These are phyloP conservation scores for Selenia dentaria DNA, from an alignment of 2,888 invertebrate species.

Conservation along the genomic window DNA sequence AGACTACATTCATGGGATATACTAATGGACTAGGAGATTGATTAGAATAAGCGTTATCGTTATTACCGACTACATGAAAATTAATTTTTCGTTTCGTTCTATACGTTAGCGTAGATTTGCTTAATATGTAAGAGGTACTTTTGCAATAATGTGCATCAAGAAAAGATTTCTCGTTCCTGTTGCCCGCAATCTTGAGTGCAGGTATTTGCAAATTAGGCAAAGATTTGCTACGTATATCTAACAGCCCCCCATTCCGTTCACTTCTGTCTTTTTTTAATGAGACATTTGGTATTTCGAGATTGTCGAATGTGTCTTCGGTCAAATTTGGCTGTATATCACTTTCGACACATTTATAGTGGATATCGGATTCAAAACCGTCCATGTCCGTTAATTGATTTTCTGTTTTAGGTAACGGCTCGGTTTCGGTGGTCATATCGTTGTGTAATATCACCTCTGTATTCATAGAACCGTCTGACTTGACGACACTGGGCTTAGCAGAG, in stretches of 20 bases:
- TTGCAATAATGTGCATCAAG: constrained; percentile 46
- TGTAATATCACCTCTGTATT: constrained; percentile 39
- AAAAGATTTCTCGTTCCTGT: constrained; percentile 40
- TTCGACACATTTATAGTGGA: constrained; percentile 40
- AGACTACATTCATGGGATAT: constrained; percentile 71
- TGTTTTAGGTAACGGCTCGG: constrained; percentile 43
- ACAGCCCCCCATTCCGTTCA: constrained; percentile 51
- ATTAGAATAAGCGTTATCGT: constrained; percentile 47
- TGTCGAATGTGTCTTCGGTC: constrained; percentile 56
- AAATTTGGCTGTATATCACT: constrained; percentile 47
- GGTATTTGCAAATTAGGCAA: constrained; percentile 56
- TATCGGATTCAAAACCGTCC: constrained; percentile 39
- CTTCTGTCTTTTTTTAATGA: constrained; percentile 63
- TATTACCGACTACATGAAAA: constrained; percentile 63
- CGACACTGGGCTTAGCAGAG: constrained; percentile 7
- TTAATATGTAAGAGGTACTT: constrained; percentile 63
- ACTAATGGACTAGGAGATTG: constrained; percentile 53
- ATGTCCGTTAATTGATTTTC: constrained; percentile 52
- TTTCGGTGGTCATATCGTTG: constrained; percentile 49
- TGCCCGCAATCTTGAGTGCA: constrained; percentile 39
- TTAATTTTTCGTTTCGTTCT: constrained; percentile 72
- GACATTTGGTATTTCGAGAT: constrained; percentile 74
- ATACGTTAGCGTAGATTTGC: constrained; percentile 69
- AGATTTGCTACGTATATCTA: constrained; percentile 47
- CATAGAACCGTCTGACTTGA: constrained; percentile 36